phyloP scores from a whole-genome alignment of 2,888 invertebrate species.

The Tineola bisselliella region DNA sequence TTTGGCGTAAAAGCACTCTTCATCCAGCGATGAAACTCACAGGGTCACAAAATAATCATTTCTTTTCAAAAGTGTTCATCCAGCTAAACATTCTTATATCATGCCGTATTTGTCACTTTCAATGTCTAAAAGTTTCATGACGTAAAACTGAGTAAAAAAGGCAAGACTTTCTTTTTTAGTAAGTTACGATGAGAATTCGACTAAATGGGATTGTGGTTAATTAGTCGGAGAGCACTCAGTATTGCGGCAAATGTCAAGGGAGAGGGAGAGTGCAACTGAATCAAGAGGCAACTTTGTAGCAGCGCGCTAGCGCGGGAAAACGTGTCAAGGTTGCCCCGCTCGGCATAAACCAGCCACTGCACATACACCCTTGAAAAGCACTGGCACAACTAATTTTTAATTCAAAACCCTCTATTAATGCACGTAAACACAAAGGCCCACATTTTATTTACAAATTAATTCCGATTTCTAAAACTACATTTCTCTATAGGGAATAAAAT shows the following conservation, averaged over 20 bases:
- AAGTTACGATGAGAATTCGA: background rate
- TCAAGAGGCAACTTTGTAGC: constrained; percentile 36
- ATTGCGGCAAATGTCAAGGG: constrained; percentile 54
- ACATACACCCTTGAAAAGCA: constrained; percentile 9
- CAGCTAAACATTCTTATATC: background rate
- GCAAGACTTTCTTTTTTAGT: background rate
- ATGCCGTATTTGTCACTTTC: background rate
- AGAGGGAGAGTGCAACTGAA: constrained; percentile 52
- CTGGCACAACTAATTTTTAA: background rate
- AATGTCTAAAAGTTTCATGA: background rate
- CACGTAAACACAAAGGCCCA: background rate
- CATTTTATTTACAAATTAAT: background rate
- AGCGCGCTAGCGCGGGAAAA: constrained; percentile 55
- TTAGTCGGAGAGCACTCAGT: constrained; percentile 38
- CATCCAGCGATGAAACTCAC: background rate
- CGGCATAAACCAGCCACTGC: constrained; percentile 2
- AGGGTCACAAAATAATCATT: background rate
- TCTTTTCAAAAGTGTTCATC: background rate
- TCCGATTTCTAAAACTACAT: background rate
- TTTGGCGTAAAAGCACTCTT: background rate
- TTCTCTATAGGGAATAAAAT: background rate
- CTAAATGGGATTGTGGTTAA: constrained; percentile 23
- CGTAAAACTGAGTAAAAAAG: background rate
- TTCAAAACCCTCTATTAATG: background rate
- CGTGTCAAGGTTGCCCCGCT: constrained; percentile 55